Evolutionary conservation across 2,888 invertebrate genomes (phyloP), one percentile per base, ranked within the genome.

Genomic region (Acanthosoma haemorrhoidale): DNA sequence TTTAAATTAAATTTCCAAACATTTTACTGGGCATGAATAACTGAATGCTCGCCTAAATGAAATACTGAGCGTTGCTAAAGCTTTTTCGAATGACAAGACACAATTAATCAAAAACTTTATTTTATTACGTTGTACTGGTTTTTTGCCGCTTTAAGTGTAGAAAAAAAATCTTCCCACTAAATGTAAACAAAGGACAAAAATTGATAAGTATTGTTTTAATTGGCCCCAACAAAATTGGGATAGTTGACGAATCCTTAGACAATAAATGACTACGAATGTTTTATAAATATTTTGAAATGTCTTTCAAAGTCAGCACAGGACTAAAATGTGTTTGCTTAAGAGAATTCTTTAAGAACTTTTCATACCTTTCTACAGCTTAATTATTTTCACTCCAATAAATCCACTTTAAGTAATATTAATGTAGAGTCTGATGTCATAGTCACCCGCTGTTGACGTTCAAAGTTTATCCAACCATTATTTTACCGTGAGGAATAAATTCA

Each of bases 241-340:
- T 51, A 51, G 51, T 25, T 2, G 51, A 51, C 51, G 25, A 25
- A 51, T 51, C 51, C 51, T 25, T 21, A n/a, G 21, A 51, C 21
- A 51, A 51, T 51, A 13, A 25, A 51, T 51, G 51, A n/a, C n/a
- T n/a, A n/a, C n/a, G n/a, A n/a, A n/a, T n/a, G 51, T 51, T 51
- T 51, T 51, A 51, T 51, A 25, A 25, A 51, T 21, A 51, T 25
- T 51, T 51, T 51, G 51, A 51, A 51, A 51, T 51, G 51, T 51
- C 51, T 51, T 51, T 25, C 51, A 6, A 51, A 51, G 51, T 25
- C 51, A 4, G 21, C 21, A 21, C 25, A 13, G 4, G 25, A 25
- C 51, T 51, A 25, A 25, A 51, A 51, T n/a, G 51, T 51, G 51
- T 51, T 51, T 51, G 25, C 51, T 51, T 51, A 25, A 51, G 21